Conservation (phyloP, 1,140 invertebrate species). For the Drosophila kanapiae region DNA sequence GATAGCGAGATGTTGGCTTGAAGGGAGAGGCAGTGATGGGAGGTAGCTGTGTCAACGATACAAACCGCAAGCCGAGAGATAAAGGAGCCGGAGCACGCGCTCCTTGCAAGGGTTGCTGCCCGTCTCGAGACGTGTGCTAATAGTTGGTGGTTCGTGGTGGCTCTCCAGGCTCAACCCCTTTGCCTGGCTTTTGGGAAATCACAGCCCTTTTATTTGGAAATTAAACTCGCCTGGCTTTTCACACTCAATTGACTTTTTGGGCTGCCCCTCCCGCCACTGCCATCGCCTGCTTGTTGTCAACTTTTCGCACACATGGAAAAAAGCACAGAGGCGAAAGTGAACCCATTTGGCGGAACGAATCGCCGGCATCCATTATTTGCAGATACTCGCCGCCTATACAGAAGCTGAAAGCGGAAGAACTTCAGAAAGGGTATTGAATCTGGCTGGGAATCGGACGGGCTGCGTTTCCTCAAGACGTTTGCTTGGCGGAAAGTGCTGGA, state of each 20-base stretch:
- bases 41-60: conserved; percentile 36
- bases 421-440: conserved; percentile 5
- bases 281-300: conserved; percentile 67
- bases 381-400: conserved; percentile 46
- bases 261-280: conserved; percentile 15
- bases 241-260: conserved; percentile 79
- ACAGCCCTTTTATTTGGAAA: conserved; percentile 78
- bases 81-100: conserved; percentile 29
- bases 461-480: conserved; percentile 25
- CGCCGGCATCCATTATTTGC: conserved; percentile 67
- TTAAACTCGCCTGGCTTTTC: conserved; percentile 80
- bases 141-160: conserved; percentile 56
- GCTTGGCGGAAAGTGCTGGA: conserved; percentile 14
- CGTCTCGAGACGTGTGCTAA: conserved; percentile 47
- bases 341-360: conserved; percentile 61
- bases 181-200: conserved; percentile 46
- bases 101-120: conserved; percentile 54
- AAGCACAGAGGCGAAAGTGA: background rate
- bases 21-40: background rate
- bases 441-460: background rate
- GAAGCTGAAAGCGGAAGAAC: background rate
- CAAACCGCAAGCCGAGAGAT: conserved; percentile 66
- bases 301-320: conserved; percentile 60
- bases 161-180: conserved; percentile 23
- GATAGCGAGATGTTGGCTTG: conserved; percentile 10